Base-by-base conservation (phyloP, 2,888 invertebrate species). In the Eupelmus urozonus region DNA sequence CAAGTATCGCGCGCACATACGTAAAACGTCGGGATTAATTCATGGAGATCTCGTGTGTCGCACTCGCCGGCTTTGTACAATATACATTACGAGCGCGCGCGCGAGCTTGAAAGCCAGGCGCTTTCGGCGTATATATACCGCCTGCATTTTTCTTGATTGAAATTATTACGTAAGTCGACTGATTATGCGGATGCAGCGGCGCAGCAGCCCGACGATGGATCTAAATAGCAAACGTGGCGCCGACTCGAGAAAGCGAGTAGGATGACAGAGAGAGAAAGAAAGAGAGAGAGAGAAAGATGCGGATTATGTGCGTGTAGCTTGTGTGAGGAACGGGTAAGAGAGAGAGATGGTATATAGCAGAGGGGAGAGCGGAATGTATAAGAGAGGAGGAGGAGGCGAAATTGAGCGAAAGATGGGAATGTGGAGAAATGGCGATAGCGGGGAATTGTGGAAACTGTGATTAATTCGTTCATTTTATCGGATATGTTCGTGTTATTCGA, bases 141-240 rank as follows among this genome's bases (percentile, higher is more conserved):
- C 16, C 40, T 75, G 71, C 63, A 77, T 80, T 78, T 76, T 78
- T 80, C 78, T 75, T 78, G 75, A 80, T 80, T 80, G 80, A 63
- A 67, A 80, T 78, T 75, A 80, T 80, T 80, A 49, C 75, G 66
- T 67, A 80, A 75, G 62, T 69, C 66, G 60, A 20, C 55, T 57
- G 63, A 78, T 80, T 80, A 78, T 80, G 71, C 71, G 78, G 66
- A 78, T 74, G 77, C 76, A 76, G 18, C 78, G 25, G 29, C 49
- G 69, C 42, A 27, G 55, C n/a, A n/a, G n/a, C 59, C 16, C 70
- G 69, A 71, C 13, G 60, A 71, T 72, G 42, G 40, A 69, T 75
- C 60, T 71, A 75, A 79, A 79, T 79, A 69, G 65, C 65, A 63
- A 78, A 78, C 70, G 74, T 75, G 78, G 78, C 70, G 70, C 78